Conservation (phyloP, 2,113 vertebrate genomes). For the Oxygymnocypris stewartii region DNA sequence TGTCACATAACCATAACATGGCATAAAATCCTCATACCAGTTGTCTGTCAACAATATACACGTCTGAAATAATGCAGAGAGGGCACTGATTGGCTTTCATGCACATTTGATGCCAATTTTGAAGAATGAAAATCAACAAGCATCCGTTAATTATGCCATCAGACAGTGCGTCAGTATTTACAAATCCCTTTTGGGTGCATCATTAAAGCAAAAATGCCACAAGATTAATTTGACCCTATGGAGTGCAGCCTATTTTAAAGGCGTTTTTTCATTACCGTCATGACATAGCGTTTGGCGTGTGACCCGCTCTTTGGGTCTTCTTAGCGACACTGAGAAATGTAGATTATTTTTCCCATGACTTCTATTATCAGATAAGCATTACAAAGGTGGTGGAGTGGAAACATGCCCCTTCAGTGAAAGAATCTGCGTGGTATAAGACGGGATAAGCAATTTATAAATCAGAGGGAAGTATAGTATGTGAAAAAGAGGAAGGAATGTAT, state of each 20-base stretch:
- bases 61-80: conserved; percentile 40
- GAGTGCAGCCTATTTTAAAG: conserved; percentile 5
- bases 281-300: conserved; percentile 4
- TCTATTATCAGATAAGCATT: background rate
- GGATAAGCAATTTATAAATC: conserved; percentile 8
- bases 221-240: conserved; percentile 33
- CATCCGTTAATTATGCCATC: conserved; percentile 43
- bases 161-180: conserved; percentile 49
- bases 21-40: conserved; percentile 43
- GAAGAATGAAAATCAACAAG: conserved; percentile 26
- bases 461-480: background rate
- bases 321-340: background rate
- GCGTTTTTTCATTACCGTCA: background rate
- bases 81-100: conserved; percentile 35
- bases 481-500: conserved; percentile 16
- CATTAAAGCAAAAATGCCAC: conserved; percentile 41
- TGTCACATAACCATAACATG: conserved; percentile 45
- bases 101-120: conserved; percentile 38
- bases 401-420: background rate
- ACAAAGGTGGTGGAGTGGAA: background rate
- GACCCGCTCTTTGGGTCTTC: background rate
- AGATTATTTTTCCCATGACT: background rate
- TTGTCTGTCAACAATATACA: conserved; percentile 47
- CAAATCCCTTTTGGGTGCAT: conserved; percentile 21
- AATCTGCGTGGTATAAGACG: background rate